Evolutionary conservation across 2,888 invertebrate species (phyloP).

Genomic region (Epinotia ramella): DNA sequence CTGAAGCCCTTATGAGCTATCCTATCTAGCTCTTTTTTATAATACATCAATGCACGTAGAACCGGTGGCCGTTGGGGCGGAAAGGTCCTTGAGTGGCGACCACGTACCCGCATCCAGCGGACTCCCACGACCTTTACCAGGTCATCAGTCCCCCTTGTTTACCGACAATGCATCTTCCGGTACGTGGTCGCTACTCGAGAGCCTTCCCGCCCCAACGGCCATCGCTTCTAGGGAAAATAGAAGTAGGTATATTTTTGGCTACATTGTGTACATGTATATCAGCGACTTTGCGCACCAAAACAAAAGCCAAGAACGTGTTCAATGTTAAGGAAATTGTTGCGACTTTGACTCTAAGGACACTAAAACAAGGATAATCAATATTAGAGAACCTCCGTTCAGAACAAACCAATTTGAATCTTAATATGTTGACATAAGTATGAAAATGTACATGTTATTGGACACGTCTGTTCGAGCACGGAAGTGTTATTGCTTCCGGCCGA

Average conservation of each 20-base stretch:
- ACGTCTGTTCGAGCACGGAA: constrained; percentile 4
- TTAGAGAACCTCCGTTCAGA: not conserved
- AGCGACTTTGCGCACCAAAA: not conserved
- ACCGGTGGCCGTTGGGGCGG: no score
- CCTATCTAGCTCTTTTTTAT: no score
- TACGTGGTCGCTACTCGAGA: no score
- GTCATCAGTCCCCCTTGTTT: no score
- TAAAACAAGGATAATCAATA: constrained; percentile 14
- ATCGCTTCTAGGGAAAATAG: no score
- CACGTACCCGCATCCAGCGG: no score
- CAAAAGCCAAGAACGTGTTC: not conserved
- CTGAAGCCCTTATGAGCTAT: no score
- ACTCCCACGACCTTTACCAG: no score
- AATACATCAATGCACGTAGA: no score
- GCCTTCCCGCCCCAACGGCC: no score
- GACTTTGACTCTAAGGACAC: constrained; percentile 22
- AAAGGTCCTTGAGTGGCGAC: no score
- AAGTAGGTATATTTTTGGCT: not conserved
- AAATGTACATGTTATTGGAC: not conserved
- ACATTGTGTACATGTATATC: not conserved
- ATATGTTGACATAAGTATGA: not conserved
- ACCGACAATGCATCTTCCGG: no score
- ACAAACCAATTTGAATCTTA: not conserved
- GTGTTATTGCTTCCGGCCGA: constrained; percentile 30
- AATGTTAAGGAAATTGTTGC: constrained; percentile 11